These are phyloP conservation scores for Calidris pygmaea DNA, from an alignment of 2,113 vertebrate species.

Conservation along the genomic window DNA sequence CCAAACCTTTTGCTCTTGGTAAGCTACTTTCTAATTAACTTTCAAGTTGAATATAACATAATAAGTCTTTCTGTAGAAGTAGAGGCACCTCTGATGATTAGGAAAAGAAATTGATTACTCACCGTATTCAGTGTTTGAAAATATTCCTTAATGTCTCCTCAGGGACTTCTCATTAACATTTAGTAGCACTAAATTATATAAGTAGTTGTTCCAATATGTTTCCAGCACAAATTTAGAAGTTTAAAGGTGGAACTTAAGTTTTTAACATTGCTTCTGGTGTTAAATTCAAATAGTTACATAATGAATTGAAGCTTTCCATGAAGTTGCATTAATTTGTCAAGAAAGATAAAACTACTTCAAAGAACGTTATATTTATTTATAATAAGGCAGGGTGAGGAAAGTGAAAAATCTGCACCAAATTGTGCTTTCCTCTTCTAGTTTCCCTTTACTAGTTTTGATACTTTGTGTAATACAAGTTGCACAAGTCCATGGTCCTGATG, in stretches of 20 bases:
- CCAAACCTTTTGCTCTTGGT: not conserved
- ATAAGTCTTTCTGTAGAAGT: not conserved
- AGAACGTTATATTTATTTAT: not conserved
- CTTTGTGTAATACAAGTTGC: not conserved
- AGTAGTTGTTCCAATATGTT: not conserved
- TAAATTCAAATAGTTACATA: not conserved
- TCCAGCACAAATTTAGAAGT: not conserved
- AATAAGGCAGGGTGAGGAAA: not conserved
- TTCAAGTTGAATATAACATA: not conserved
- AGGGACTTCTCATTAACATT: not conserved
- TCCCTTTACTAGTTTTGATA: not conserved
- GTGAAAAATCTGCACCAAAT: rapidly evolving
- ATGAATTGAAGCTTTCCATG: not conserved
- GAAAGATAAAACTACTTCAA: not conserved
- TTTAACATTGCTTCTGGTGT: not conserved
- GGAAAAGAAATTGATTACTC: not conserved
- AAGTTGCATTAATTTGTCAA: not conserved
- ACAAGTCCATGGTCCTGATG: not conserved
- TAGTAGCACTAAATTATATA: not conserved
- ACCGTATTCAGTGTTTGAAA: not conserved
- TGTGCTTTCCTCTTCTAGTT: not conserved
- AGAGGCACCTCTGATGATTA: not conserved
- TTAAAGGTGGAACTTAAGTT: not conserved
- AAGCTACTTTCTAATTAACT: not conserved
- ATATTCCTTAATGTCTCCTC: not conserved